Percentiles rank a stretch among this genome's conserved stretches.
Conservation (phyloP, 1,140 invertebrate species). For the Streblospio benedicti region DNA sequence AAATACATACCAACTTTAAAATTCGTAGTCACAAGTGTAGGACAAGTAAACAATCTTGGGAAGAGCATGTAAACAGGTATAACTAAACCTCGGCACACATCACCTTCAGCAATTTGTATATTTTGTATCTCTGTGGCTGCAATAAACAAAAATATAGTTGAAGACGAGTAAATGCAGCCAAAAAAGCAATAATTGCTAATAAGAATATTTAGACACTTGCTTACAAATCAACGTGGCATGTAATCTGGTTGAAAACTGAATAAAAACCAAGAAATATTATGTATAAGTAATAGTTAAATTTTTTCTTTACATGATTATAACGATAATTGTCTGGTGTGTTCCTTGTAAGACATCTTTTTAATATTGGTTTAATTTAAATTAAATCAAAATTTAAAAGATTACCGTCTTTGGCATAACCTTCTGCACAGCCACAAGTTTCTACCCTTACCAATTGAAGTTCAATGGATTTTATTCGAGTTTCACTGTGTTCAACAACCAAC, state of each 20-base stretch:
- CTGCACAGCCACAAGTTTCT: conserved; percentile 89
- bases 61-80: conserved; percentile 94
- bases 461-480: conserved; percentile 77
- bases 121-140: conserved; percentile 94
- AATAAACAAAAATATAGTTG: conserved; percentile 30
- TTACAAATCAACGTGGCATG: no score
- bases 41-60: conserved; percentile 88
- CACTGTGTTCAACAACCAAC: conserved; percentile 65
- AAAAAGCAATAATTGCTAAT: not conserved
- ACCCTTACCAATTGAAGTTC: conserved; percentile 89
- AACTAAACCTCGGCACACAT: conserved; percentile 67
- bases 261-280: no score
- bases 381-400: no score
- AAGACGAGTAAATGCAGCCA: not conserved
- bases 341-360: no score
- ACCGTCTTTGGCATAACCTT: conserved; percentile 90
- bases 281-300: no score
- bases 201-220: no score
- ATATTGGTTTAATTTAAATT: no score
- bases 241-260: no score
- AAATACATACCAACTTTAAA: conserved; percentile 81
- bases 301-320: no score
- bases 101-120: conserved; percentile 91
- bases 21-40: conserved; percentile 78
- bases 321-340: no score